Conservation (phyloP, 1,140 invertebrate species). For the Scaptomyza graminum region DNA sequence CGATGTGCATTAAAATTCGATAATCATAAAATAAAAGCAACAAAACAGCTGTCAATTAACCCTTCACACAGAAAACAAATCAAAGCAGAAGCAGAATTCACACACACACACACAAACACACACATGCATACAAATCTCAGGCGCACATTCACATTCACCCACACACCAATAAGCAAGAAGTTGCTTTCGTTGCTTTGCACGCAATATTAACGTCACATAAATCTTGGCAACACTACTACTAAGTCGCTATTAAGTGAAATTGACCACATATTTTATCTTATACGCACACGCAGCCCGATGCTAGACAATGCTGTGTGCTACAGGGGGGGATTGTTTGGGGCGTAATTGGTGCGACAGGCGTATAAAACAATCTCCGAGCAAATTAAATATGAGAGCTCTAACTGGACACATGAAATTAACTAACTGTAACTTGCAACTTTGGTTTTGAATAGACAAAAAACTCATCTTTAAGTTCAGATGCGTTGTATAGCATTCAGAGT, state of each 20-base stretch:
- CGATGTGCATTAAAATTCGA: slow-evolving; percentile 80
- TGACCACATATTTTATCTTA: slow-evolving; percentile 81
- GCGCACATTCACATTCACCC: slow-evolving; percentile 8
- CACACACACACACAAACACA: not conserved
- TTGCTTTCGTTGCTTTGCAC: slow-evolving; percentile 28
- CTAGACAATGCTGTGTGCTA: slow-evolving; percentile 19
- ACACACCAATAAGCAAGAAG: too few relatives aligned
- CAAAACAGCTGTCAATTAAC: slow-evolving; percentile 61
- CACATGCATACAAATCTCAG: slow-evolving; percentile 22
- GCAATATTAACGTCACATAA: slow-evolving; percentile 82
- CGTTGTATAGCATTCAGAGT: not conserved
- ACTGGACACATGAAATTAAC: slow-evolving; percentile 33
- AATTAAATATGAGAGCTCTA: slow-evolving; percentile 37
- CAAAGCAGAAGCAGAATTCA: not conserved
- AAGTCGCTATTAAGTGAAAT: slow-evolving; percentile 82
- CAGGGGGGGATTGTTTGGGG: not conserved
- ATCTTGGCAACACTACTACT: slow-evolving; percentile 78
- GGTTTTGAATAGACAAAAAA: not conserved
- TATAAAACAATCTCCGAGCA: slow-evolving; percentile 40
- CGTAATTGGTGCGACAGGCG: slow-evolving; percentile 40
- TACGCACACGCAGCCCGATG: slow-evolving; percentile 58
- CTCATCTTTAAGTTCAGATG: not conserved
- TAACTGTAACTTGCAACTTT: slow-evolving; percentile 9
- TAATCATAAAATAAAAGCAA: slow-evolving; percentile 73
- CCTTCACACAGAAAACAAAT: slow-evolving; percentile 24